These are phyloP conservation scores for Chaetops frenatus DNA, from an alignment of 2,113 vertebrate species.

Conservation along the genomic window DNA sequence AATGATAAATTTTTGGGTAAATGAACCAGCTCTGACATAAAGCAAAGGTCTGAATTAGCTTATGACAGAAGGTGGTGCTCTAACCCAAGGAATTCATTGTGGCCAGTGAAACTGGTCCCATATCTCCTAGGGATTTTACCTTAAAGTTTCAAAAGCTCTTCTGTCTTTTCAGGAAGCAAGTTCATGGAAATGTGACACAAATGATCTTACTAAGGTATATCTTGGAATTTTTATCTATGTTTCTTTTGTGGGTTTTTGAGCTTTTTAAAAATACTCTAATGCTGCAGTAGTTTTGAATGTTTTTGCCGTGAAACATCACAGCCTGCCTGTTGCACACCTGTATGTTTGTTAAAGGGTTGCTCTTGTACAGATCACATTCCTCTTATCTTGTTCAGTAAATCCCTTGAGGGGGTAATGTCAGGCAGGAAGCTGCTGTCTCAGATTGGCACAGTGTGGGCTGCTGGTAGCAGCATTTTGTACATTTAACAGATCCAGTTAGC, in stretches of 20 bases:
- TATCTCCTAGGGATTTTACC: background rate
- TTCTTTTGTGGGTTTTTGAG: background rate
- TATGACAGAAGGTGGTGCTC: conserved; percentile 31
- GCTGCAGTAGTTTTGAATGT: background rate
- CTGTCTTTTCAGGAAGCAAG: conserved; percentile 49
- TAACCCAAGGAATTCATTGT: background rate
- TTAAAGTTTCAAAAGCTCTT: background rate
- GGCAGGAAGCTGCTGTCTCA: background rate
- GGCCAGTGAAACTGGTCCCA: background rate
- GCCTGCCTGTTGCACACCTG: background rate
- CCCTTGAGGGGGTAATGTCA: background rate
- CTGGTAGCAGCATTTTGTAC: background rate
- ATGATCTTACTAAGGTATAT: conserved; percentile 39
- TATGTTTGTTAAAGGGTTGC: background rate
- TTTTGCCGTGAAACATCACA: background rate
- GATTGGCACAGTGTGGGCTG: background rate
- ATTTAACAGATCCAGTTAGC: background rate
- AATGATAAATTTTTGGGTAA: background rate
- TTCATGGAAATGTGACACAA: conserved; percentile 27
- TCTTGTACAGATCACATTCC: background rate
- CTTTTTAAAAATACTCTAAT: background rate
- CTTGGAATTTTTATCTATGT: background rate
- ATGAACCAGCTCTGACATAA: background rate
- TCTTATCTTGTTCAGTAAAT: background rate
- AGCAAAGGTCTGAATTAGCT: background rate